Conservation (phyloP, 2,797 vertebrate genomes). For the Oceanodroma leucorhoa region DNA sequence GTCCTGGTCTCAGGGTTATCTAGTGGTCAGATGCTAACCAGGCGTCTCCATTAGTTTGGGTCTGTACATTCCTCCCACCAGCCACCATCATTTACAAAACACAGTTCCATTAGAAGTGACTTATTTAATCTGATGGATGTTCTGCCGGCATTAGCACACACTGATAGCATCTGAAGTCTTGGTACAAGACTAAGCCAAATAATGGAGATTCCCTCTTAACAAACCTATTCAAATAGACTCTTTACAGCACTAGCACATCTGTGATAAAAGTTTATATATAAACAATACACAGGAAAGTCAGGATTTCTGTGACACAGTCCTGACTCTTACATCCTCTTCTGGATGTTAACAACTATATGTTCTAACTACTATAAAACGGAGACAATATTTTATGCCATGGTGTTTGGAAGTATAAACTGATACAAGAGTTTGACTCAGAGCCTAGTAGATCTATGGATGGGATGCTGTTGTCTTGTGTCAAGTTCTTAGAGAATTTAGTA, state of each 20-base stretch:
- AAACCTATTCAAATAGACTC: background rate
- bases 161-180: background rate
- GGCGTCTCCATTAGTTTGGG: background rate
- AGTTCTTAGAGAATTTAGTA: background rate
- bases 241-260: background rate
- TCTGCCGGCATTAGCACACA: background rate
- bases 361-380: background rate
- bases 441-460: background rate
- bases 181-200: background rate
- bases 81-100: background rate
- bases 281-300: background rate
- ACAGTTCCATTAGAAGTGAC: background rate
- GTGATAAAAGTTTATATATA: background rate
- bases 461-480: background rate
- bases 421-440: background rate
- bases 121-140: background rate
- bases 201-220: background rate
- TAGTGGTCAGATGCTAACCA: slow-evolving; percentile 1
- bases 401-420: background rate
- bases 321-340: background rate
- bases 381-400: background rate
- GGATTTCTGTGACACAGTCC: background rate
- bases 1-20: background rate
- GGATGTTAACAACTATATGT: background rate
- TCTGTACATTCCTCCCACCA: background rate